Percentiles rank a stretch among this genome's conserved stretches.
Conservation (phyloP, 2,797 vertebrate species). For the Onychomys leucogaster region DNA sequence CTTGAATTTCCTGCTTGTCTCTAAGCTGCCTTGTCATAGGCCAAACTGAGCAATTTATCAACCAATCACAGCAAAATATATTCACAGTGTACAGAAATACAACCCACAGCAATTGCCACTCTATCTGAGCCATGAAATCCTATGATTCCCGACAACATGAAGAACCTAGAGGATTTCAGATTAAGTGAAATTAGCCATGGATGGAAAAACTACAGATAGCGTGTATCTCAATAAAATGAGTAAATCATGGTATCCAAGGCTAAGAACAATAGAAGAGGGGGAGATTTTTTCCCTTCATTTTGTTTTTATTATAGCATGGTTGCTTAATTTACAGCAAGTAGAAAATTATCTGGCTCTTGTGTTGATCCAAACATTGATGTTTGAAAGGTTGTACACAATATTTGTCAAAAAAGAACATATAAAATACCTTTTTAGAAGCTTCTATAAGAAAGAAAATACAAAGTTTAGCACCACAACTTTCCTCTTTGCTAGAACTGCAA, state of each 20-base stretch:
- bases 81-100: too few species aligned
- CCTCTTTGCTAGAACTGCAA: conserved; percentile 90
- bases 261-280: too few species aligned
- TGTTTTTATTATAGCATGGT: conserved; percentile 91
- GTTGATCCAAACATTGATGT: conserved; percentile 90
- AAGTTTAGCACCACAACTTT: conserved; percentile 91
- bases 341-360: conserved; percentile 89
- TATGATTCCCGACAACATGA: background rate
- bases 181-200: background rate
- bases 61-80: too few species aligned
- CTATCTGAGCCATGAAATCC: background rate
- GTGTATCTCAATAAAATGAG: background rate
- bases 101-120: too few species aligned
- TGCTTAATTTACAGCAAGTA: conserved; percentile 92
- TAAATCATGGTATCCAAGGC: background rate
- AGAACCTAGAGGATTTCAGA: background rate
- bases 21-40: too few species aligned
- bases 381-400: conserved; percentile 90
- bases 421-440: conserved; percentile 92
- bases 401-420: conserved; percentile 91
- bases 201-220: background rate
- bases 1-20: too few species aligned
- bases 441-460: conserved; percentile 92
- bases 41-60: too few species aligned
- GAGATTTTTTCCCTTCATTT: conserved; percentile 87